Conservation (phyloP, 1,140 invertebrate genomes). For the Bombus waltoni region DNA sequence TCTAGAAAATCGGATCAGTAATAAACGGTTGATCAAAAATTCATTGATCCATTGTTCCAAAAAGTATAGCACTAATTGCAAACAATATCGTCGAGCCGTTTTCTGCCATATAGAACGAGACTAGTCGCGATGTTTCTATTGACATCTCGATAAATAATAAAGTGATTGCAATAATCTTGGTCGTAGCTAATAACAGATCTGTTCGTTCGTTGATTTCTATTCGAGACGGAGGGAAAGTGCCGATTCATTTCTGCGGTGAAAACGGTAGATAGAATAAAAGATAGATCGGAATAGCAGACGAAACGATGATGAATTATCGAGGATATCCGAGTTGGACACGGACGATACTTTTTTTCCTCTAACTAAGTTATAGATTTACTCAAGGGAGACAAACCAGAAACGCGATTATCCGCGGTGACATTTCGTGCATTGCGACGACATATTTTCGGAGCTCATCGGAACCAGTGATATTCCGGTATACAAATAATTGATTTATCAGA, state of each 20-base stretch:
- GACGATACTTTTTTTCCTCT: slow-evolving; percentile 13
- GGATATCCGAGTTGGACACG: background rate
- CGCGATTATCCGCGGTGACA: slow-evolving; percentile 59
- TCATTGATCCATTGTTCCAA: background rate
- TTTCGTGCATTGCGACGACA: slow-evolving; percentile 63
- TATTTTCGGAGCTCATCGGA: slow-evolving; percentile 48
- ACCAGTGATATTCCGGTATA: background rate
- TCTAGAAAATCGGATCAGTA: background rate
- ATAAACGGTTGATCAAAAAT: background rate
- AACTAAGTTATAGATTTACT: slow-evolving; percentile 13
- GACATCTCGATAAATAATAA: background rate
- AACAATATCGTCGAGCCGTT: background rate
- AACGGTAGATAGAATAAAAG: background rate
- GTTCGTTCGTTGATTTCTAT: background rate
- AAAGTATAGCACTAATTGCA: background rate
- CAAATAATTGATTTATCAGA: slow-evolving; percentile 55
- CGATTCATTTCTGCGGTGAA: background rate
- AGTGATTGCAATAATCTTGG: background rate
- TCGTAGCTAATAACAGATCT: background rate
- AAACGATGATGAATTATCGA: slow-evolving; percentile 52
- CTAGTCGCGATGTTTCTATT: background rate
- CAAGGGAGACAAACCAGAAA: background rate
- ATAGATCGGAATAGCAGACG: background rate
- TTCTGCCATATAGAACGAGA: background rate
- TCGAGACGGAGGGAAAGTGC: background rate